Evolutionary conservation across 2,888 invertebrate species (phyloP), one percentile per base, ranked within the genome.

Genomic region (Limenitis camilla): DNA sequence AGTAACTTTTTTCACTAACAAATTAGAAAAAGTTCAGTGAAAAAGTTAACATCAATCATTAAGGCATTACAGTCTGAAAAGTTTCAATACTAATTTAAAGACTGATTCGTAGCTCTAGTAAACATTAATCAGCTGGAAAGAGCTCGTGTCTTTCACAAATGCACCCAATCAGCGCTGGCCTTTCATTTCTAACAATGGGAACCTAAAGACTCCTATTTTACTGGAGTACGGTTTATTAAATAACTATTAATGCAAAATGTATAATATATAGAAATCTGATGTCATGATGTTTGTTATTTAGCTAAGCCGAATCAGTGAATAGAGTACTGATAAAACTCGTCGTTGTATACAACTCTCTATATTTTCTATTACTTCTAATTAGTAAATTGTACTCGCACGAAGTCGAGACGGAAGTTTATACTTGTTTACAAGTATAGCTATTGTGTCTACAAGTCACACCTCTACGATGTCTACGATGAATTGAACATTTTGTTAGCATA

Each of bases 111-210:
- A 54, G 53, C 56, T 63, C 51, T 50, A 48, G 45, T 62, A 63
- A 65, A 62, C 64, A 66, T 67, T 66, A 68, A 68, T 69, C 68
- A 68, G 62, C 55, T 31, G 55, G 60, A 59, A 64, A 62, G 63
- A 63, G 61, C 63, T 62, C 62, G 65, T 62, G 60, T 59, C 60
- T 61, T 66, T 63, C 59, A 64, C 65, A 66, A 67, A 65, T 63
- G 60, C 62, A 61, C 59, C 68, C 66, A 66, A 68, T 67, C 67
- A 66, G 61, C 51, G 53, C 59, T 59, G 63, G 56, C 57, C 61
- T 64, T 65, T 65, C 61, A 66, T 66, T 61, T 57, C 51, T 56
- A 55, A 61, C 57, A 61, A 59, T 53, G 41, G 51, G 61, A 66
- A 62, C 61, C 65, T 19, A 38, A 19, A 38, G 29, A 30, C 38